Percentiles rank a stretch among this genome's conserved stretches.
These are phyloP conservation scores for Dermatemys mawii DNA, from an alignment of 2,113 vertebrate genomes.

Conservation along the genomic window DNA sequence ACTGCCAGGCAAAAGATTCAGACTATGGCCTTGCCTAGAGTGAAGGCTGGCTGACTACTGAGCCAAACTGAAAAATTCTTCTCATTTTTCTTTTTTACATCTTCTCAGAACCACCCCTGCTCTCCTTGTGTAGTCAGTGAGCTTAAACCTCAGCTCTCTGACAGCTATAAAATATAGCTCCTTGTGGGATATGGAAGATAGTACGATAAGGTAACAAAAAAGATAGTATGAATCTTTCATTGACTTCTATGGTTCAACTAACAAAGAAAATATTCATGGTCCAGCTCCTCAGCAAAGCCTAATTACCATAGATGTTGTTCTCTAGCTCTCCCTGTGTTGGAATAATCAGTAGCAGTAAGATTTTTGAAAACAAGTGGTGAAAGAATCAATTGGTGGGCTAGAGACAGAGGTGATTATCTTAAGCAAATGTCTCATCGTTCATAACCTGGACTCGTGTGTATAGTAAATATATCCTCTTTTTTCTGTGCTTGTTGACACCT, in stretches of 20 bases:
- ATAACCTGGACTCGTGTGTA: conserved; percentile 2
- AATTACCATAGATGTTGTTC: neutral
- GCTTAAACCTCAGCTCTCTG: neutral
- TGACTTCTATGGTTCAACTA: conserved; percentile 2
- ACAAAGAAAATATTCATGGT: neutral
- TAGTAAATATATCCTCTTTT: conserved; percentile 37
- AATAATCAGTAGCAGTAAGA: conserved; percentile 1
- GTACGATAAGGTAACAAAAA: neutral
- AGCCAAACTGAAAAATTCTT: neutral
- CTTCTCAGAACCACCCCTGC: neutral
- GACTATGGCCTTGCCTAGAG: neutral
- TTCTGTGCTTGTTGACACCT: conserved; percentile 53
- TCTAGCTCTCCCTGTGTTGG: neutral
- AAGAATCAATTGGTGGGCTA: neutral
- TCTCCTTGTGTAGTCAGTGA: neutral
- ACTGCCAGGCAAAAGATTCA: neutral
- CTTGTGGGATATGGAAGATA: neutral
- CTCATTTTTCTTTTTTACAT: conserved; percentile 44
- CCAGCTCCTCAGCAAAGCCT: neutral
- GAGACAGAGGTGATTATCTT: conserved; percentile 23
- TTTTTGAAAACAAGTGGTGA: neutral
- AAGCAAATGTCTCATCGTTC: conserved; percentile 36
- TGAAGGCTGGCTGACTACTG: neutral
- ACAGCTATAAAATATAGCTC: neutral
- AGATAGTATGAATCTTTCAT: neutral